phyloP scores from a whole-genome alignment of 1,140 invertebrate species.

The Psilanteris sp. region DNA sequence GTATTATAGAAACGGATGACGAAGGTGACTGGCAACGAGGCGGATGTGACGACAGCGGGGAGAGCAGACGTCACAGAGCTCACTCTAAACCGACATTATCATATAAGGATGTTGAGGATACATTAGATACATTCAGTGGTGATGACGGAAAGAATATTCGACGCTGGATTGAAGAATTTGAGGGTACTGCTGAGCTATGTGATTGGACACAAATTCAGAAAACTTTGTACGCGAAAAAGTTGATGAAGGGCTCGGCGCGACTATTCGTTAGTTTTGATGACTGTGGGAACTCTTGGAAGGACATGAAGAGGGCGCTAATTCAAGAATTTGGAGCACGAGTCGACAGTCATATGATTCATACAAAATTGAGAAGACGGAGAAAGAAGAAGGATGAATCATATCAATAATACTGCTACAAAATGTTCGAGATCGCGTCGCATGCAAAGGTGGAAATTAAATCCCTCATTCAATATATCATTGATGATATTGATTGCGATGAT shows the following conservation, averaged over 20 bases:
- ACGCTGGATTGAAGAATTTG: conserved; percentile 59
- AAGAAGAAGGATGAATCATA: conserved; percentile 54
- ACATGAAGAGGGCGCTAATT: conserved; percentile 32
- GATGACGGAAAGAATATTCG: conserved; percentile 33
- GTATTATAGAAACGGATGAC: neutral
- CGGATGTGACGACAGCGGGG: neutral
- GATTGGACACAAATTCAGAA: conserved; percentile 52
- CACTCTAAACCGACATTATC: neutral
- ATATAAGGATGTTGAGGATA: conserved; percentile 56
- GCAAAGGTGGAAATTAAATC: conserved; percentile 61
- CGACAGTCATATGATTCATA: conserved; percentile 34
- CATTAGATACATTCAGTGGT: conserved; percentile 52
- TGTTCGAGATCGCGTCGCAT: conserved; percentile 65
- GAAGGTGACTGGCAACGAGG: neutral
- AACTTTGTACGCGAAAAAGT: conserved; percentile 44
- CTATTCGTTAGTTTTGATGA: conserved; percentile 45
- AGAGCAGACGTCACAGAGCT: neutral
- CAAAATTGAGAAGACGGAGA: conserved; percentile 20
- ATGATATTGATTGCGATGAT: conserved; percentile 68
- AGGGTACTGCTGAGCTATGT: conserved; percentile 56
- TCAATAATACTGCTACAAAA: conserved; percentile 55
- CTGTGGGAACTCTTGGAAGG: conserved; percentile 18
- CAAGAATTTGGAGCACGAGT: conserved; percentile 49
- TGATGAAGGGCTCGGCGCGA: conserved; percentile 48
- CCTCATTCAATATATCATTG: conserved; percentile 69